A percentile compares a stretch with the other conserved stretches of the same genome.
Conservation (phyloP, 1,140 invertebrate genomes). For the Drosophila pseudoobscura region DNA sequence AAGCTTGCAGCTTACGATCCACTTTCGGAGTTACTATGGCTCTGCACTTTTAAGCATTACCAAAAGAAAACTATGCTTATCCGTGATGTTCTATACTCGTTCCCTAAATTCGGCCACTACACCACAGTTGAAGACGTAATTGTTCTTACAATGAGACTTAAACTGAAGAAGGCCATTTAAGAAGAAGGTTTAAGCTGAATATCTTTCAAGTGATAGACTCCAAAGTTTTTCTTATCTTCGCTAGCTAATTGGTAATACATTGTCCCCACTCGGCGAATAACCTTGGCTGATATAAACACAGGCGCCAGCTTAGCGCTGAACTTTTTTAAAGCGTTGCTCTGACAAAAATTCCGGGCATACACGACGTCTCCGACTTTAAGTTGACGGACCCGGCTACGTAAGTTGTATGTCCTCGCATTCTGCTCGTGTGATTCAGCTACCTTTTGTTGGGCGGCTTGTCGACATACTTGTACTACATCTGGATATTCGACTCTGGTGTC, state of each 20-base stretch:
- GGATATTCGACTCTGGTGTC: not conserved
- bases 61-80: no score
- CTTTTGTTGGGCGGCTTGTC: conserved; percentile 2
- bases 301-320: conserved; percentile 13
- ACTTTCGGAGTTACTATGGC: no score
- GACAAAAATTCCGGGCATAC: conserved; percentile 15
- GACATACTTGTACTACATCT: not conserved
- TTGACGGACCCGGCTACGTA: not conserved
- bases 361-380: conserved; percentile 17
- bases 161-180: no score
- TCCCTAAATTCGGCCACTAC: no score
- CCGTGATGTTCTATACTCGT: no score
- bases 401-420: not conserved
- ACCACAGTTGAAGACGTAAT: no score
- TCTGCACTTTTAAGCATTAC: no score
- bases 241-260: conserved; percentile 14
- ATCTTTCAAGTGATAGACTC: no score
- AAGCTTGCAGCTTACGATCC: no score
- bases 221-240: not conserved
- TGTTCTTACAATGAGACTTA: no score
- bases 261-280: not conserved
- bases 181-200: no score
- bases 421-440: not conserved
- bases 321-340: conserved; percentile 11
- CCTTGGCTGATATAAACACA: conserved; percentile 3